Base-by-base conservation (phyloP, 1,140 invertebrate species). In the Antheraea mylitta region DNA sequence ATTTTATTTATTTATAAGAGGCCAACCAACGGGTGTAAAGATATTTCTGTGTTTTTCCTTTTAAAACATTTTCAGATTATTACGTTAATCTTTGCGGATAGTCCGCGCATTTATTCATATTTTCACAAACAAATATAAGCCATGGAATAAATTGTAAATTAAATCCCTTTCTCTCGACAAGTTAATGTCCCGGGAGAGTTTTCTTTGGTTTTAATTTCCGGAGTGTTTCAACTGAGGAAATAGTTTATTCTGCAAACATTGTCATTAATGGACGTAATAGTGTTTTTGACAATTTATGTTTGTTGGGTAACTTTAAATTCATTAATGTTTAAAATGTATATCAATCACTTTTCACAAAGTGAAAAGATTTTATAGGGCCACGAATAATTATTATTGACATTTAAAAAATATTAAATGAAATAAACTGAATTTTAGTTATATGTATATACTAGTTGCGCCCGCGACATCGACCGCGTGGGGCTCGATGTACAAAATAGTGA, bases 151-250 rank as follows among this genome's bases (percentile, higher is more conserved):
- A 83, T 82, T 84, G 81, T 78, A 85, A 85, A 84, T 85, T 80
- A 85, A 88, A 86, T 82, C 81, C 77, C 77, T 79, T 84, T 82
- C 76, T 77, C 77, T 78, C 75, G 36, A 72, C 74, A 74, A 83
- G 79, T 78, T 86, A 87, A 87, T 87, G 83, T 83, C 79, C 82
- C 82, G 74, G 68, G 75, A 78, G 80, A 83, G 72, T 86, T 83
- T 87, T 83, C 83, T 81, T 76, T 83, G 79, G 79, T 82, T 85
- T 87, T 87, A 87, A 87, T 87, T 87, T 87, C 82, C 83, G 83
- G 82, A 78, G 69, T 80, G 80, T 78, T 85, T 86, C 81, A 79
- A 79, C 64, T 65, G 76, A 81, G 83, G 81, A 87, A 85, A 87
- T 87, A 86, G 83, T 86, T 87, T 79, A 80, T 77, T 71, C 71